Conservation (phyloP, 1,140 invertebrate genomes). For the Tetranychus cinnabarinus region DNA sequence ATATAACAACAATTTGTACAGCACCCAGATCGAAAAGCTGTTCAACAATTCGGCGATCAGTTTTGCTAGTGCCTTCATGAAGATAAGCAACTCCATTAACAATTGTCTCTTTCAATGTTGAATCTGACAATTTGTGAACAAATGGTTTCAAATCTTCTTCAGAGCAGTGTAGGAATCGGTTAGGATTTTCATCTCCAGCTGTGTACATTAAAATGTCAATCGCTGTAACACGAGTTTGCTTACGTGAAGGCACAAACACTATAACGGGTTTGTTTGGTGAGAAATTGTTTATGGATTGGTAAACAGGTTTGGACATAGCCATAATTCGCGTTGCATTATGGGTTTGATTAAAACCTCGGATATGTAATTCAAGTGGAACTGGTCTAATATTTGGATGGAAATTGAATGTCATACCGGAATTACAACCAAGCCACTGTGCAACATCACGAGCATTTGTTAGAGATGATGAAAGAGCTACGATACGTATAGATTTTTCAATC, state of each 20-base stretch:
- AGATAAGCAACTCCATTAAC: conserved; percentile 86
- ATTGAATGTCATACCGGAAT: conserved; percentile 78
- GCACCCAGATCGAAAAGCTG: conserved; percentile 77
- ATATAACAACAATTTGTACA: conserved; percentile 73
- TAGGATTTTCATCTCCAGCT: conserved; percentile 56
- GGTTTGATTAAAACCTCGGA: conserved; percentile 89
- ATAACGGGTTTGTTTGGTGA: conserved; percentile 69
- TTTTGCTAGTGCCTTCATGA: conserved; percentile 66
- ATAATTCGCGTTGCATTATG: conserved; percentile 84
- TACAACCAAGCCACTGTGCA: conserved; percentile 86
- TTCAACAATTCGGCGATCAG: conserved; percentile 69
- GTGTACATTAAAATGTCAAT: conserved; percentile 84
- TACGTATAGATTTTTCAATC: conserved; percentile 72
- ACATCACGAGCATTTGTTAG: conserved; percentile 85
- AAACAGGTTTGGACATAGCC: conserved; percentile 92
- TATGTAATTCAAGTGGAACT: conserved; percentile 76
- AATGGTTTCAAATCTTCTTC: conserved; percentile 65
- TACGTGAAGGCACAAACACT: conserved; percentile 86
- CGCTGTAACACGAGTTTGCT: conserved; percentile 75
- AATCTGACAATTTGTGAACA: conserved; percentile 54
- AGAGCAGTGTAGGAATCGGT: conserved; percentile 57
- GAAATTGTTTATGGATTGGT: conserved; percentile 71
- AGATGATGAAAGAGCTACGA: conserved; percentile 82
- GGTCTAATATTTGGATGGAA: conserved; percentile 94
- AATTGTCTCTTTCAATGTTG: conserved; percentile 40